Percentiles rank a stretch among this genome's conserved stretches.
Evolutionary conservation across 1,140 invertebrate genomes (phyloP).

Genomic region (Drosophila subpulchrella): DNA sequence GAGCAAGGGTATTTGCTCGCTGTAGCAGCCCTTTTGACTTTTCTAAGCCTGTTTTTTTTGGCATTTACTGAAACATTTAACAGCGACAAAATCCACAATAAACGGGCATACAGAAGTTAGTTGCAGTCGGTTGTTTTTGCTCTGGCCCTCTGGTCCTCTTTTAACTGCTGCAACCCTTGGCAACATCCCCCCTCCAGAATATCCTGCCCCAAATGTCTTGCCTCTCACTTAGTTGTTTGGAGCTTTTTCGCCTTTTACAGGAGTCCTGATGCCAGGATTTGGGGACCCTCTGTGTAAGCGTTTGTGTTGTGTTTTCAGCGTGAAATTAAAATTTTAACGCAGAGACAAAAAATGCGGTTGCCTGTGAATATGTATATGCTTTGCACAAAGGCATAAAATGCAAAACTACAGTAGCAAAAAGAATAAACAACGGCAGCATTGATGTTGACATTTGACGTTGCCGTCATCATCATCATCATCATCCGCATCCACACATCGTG

Average conservation of each 20-base stretch:
- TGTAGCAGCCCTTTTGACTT: constrained; percentile 2
- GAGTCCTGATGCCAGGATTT: constrained; percentile 8
- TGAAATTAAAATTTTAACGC: constrained; percentile 78
- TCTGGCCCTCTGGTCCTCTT: not conserved
- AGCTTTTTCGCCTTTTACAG: not conserved
- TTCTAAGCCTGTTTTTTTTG: constrained; percentile 11
- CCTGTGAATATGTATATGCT: constrained; percentile 28
- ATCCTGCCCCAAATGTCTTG: constrained; percentile 8
- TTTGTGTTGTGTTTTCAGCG: constrained; percentile 67
- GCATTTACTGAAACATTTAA: constrained; percentile 62
- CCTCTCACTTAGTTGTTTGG: constrained; percentile 3
- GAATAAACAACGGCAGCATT: constrained; percentile 58
- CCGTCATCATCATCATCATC: constrained; percentile 49
- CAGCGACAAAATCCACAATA: constrained; percentile 57
- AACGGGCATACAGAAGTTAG: constrained; percentile 47
- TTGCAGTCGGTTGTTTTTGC: constrained; percentile 19
- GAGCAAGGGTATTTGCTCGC: not conserved
- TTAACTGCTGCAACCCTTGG: constrained; percentile 2
- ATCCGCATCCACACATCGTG: constrained; percentile 30
- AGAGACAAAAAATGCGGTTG: constrained; percentile 54
- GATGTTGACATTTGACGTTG: constrained; percentile 79
- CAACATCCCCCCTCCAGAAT: not conserved
- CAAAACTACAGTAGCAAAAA: constrained; percentile 65
- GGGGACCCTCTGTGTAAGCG: not conserved
- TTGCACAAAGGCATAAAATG: constrained; percentile 26